These are phyloP conservation scores for Mustela lutreola DNA, from an alignment of 2,113 vertebrate genomes.

Conservation along the genomic window DNA sequence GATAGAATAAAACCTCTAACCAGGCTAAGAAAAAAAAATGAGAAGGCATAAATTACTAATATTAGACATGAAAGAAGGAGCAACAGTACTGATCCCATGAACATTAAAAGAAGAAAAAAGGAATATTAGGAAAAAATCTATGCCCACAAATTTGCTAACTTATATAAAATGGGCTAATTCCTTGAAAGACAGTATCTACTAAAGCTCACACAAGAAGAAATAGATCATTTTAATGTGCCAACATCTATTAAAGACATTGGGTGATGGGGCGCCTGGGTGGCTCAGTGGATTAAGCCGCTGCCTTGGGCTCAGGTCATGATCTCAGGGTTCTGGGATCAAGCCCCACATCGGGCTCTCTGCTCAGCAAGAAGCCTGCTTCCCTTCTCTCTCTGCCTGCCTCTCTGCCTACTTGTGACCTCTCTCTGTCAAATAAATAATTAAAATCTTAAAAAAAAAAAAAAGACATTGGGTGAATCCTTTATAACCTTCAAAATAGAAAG, in stretches of 20 bases:
- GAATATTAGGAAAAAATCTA: neutral
- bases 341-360: no score
- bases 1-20: neutral
- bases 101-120: neutral
- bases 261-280: neutral
- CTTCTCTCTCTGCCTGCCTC: no score
- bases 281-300: no score
- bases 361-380: no score
- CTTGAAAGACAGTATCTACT: neutral
- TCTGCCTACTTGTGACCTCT: no score
- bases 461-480: neutral
- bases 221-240: neutral
- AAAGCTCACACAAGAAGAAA: neutral
- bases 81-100: neutral
- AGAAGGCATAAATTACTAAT: neutral
- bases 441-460: neutral
- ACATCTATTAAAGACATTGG: neutral
- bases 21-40: neutral
- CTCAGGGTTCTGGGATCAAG: no score
- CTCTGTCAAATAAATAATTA: no score
- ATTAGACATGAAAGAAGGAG: neutral
- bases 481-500: conserved; percentile 5
- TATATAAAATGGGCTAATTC: neutral
- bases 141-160: neutral
- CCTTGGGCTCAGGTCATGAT: no score